phyloP scores from a whole-genome alignment of 2,888 invertebrate genomes.

The Clostera curtula region DNA sequence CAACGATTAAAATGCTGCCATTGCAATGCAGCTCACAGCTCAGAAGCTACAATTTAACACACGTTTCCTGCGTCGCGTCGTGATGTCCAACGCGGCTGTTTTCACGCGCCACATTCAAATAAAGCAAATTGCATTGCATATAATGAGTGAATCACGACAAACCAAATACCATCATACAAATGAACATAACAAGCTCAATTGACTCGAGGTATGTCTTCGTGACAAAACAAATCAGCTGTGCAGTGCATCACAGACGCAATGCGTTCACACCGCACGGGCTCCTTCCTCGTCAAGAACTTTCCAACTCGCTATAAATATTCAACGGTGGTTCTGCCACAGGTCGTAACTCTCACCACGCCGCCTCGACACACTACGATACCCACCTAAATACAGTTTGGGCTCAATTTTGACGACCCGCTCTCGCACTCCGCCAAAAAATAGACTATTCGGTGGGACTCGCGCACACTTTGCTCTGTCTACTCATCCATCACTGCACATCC shows the following conservation, averaged over 20 bases:
- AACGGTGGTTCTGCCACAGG: slow-evolving; percentile 41
- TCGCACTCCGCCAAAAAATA: slow-evolving; percentile 53
- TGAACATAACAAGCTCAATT: slow-evolving; percentile 33
- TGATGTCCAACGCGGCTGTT: slow-evolving; percentile 9
- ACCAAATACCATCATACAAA: slow-evolving; percentile 31
- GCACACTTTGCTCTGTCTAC: slow-evolving; percentile 58
- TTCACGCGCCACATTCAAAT: slow-evolving; percentile 14
- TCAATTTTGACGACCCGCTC: slow-evolving; percentile 70
- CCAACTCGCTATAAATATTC: slow-evolving; percentile 67
- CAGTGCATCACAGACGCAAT: slow-evolving; percentile 20
- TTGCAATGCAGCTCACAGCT: slow-evolving; percentile 19
- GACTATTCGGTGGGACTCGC: slow-evolving; percentile 41
- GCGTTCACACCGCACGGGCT: slow-evolving; percentile 15
- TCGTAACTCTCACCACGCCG: slow-evolving; percentile 36
- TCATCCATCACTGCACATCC: slow-evolving; percentile 75
- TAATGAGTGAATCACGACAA: slow-evolving; percentile 21
- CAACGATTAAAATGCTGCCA: slow-evolving; percentile 17
- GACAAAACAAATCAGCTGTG: slow-evolving; percentile 57
- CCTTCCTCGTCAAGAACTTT: slow-evolving; percentile 42
- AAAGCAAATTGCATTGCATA: slow-evolving; percentile 10
- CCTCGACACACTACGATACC: slow-evolving; percentile 36
- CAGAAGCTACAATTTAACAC: slow-evolving; percentile 21
- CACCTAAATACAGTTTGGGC: slow-evolving; percentile 73
- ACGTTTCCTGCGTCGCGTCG: slow-evolving; percentile 29
- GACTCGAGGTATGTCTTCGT: slow-evolving; percentile 31